These are phyloP conservation scores for Catotricha subobsoleta DNA, from an alignment of 2,888 invertebrate genomes.

Conservation along the genomic window DNA sequence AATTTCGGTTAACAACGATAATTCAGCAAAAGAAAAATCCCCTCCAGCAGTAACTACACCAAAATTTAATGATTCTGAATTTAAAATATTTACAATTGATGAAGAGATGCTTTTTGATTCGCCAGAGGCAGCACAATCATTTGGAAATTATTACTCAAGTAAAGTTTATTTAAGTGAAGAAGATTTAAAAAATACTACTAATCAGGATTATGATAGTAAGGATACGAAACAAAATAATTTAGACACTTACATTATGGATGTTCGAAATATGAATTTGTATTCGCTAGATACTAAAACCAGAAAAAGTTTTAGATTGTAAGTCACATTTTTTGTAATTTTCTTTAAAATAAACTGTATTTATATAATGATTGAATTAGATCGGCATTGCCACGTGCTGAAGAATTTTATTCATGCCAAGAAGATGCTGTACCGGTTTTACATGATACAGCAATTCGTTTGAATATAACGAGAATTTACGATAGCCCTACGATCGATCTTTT, in stretches of 20 bases:
- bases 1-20: conserved; percentile 41
- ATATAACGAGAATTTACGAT: conserved; percentile 31
- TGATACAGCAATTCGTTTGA: conserved; percentile 65
- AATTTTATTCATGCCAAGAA: conserved; percentile 54
- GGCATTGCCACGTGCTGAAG: conserved; percentile 37
- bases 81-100: conserved; percentile 11
- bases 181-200: conserved; percentile 2
- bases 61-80: conserved; percentile 3
- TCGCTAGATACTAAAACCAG: conserved; percentile 45
- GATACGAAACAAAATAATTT: conserved; percentile 8
- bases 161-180: conserved; percentile 4
- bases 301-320: conserved; percentile 21
- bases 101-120: conserved; percentile 9
- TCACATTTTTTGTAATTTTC: no score
- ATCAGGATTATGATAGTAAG: conserved; percentile 6
- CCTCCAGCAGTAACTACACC: conserved; percentile 7
- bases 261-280: conserved; percentile 75
- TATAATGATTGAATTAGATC: conserved; percentile 11
- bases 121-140: not conserved
- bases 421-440: conserved; percentile 75
- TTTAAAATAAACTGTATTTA: no score
- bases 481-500: conserved; percentile 1
- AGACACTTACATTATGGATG: conserved; percentile 43
- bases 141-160: not conserved
- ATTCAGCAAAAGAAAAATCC: conserved; percentile 7